Evolutionary conservation across 1,140 invertebrate species (phyloP).

Genomic region (Bombus soroeensis): DNA sequence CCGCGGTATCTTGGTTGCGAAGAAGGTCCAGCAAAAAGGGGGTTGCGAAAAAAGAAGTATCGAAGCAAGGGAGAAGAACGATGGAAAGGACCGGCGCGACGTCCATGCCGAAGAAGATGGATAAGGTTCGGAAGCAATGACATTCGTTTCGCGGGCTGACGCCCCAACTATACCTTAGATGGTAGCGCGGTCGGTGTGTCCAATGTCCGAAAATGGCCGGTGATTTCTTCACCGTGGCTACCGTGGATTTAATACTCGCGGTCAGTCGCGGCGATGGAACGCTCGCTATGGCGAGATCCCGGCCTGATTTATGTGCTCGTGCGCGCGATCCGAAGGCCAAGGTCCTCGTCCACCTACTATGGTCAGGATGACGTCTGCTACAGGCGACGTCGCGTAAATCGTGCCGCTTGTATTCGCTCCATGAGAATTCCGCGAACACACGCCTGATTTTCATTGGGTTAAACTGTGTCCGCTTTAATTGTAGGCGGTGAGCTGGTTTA

Average conservation of each 20-base stretch:
- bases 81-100: constrained; percentile 3
- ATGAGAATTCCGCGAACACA: constrained; percentile 40
- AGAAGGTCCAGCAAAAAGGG: constrained; percentile 15
- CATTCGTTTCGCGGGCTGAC: constrained; percentile 52
- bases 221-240: constrained; percentile 57
- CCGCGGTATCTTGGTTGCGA: not conserved
- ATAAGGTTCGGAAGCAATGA: constrained; percentile 49
- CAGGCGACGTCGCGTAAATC: constrained; percentile 35
- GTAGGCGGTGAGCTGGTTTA: not conserved
- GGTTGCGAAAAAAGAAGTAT: not conserved
- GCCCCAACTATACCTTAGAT: constrained; percentile 58
- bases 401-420: constrained; percentile 7
- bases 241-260: constrained; percentile 58
- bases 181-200: constrained; percentile 54
- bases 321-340: constrained; percentile 48
- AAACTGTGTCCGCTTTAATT: not conserved
- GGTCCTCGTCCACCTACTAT: constrained; percentile 55
- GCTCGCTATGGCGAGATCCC: constrained; percentile 61
- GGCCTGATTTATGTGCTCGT: constrained; percentile 56
- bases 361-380: constrained; percentile 47
- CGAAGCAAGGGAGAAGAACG: not conserved
- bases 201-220: constrained; percentile 61
- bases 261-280: constrained; percentile 52
- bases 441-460: constrained; percentile 13
- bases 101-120: constrained; percentile 29